Base-by-base conservation (phyloP, 2,113 vertebrate species). In the Etheostoma spectabile region DNA sequence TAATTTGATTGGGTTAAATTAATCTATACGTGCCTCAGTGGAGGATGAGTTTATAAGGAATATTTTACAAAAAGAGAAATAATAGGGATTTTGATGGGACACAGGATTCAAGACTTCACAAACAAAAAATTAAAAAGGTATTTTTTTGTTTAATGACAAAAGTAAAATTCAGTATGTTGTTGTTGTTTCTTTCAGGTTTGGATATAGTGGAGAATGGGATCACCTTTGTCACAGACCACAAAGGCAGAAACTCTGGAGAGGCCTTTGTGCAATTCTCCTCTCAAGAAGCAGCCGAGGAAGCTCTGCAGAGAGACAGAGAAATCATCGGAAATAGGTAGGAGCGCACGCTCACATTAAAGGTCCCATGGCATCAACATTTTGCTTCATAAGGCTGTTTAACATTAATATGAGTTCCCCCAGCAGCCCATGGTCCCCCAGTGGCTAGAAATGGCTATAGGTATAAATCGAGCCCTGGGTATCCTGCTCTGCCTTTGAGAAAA, bases 241-340 rank as follows among this genome's bases (percentile, higher is more conserved):
- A 75, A 77, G 96, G 97, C 16, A 95, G 95, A 27, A 95, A 78
- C 84, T 93, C 96, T 0, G 98, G 98, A 8, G 93, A 96, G 61
- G 98, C 96, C 0, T 99, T 94, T 0, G 98, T 99, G 49, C 94
- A 96, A 91, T 99, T 99, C 80, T 88, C 91, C 0, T 92, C 96
- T 16, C 95, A 95, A 0, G 94, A 96, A 60, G 96, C 95, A 85
- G 97, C 96, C 0, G 93, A 93, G 3, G 94, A 95, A 74, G 98
- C 98, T 10, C 90, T 99, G 49, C 35, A 91, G 62, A 96, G 87
- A 74, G 95, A 99, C 93, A 91, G 87, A 80, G 93, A 97, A 2
- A 78, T 96, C 4, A 99, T 99, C 6, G 97, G 97, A 19, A 95
- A 27, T 74, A 95, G 98, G 98, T 99, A 42, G 33, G 89, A 69